Conservation (phyloP, 2,113 vertebrate genomes). For the Coptodon bakossiorum region DNA sequence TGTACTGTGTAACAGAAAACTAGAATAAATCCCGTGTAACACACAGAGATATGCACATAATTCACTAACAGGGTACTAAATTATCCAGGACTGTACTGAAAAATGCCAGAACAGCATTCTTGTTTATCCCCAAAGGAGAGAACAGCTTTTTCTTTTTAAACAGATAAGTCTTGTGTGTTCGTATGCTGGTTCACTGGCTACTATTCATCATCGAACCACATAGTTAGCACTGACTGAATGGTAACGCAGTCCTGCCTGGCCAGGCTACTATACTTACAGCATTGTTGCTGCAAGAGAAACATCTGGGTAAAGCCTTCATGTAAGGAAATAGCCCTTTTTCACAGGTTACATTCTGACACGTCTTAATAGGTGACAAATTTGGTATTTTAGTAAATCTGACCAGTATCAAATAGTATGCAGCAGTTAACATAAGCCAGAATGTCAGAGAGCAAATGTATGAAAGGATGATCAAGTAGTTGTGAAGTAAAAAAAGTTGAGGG, state of each 20-base stretch:
- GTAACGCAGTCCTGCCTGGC: neutral
- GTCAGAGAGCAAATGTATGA: too few species aligned
- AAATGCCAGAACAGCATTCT: slow-evolving; percentile 44
- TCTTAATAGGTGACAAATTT: neutral
- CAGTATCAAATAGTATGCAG: neutral
- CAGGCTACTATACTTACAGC: neutral
- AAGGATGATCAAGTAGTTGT: neutral
- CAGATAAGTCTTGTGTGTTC: slow-evolving; percentile 2
- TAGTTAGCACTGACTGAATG: slow-evolving; percentile 10
- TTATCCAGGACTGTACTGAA: slow-evolving; percentile 25
- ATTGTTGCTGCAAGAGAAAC: neutral
- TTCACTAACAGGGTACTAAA: slow-evolving; percentile 30
- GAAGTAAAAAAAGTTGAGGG: too few species aligned
- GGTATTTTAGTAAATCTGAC: neutral
- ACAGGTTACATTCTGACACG: neutral
- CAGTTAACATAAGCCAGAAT: neutral
- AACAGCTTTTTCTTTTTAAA: slow-evolving; percentile 35
- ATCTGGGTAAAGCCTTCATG: neutral
- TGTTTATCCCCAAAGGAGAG: slow-evolving; percentile 43
- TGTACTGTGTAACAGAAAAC: neutral
- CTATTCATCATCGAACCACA: slow-evolving; percentile 26
- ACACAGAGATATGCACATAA: slow-evolving; percentile 2
- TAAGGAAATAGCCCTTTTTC: neutral
- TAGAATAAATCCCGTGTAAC: neutral
- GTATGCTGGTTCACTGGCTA: neutral